phyloP scores from a whole-genome alignment of 1,140 invertebrate species.

The Tetramorium simillimum region DNA sequence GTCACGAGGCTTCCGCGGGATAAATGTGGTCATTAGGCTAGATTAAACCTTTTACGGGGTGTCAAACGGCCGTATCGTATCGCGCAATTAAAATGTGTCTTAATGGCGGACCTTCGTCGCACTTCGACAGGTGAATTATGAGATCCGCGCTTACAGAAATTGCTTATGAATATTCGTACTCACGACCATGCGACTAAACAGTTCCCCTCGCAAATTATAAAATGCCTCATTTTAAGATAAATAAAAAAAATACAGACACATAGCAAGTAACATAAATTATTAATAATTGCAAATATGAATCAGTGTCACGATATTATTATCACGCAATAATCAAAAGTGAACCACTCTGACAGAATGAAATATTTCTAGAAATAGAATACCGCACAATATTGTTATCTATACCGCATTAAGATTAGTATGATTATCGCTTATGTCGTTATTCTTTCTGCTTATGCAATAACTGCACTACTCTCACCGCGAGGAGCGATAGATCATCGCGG shows the following conservation, averaged over 20 bases:
- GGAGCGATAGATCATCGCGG: slow-evolving; percentile 41
- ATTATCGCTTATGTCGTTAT: not conserved
- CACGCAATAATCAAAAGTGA: not conserved
- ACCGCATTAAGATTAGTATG: slow-evolving; percentile 7
- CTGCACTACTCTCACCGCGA: not conserved
- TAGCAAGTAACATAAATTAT: slow-evolving; percentile 11
- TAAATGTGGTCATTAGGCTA: slow-evolving; percentile 71
- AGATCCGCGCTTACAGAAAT: slow-evolving; percentile 1
- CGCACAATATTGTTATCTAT: not conserved
- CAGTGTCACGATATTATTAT: not conserved
- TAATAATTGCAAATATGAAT: slow-evolving; percentile 9
- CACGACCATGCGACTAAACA: not conserved
- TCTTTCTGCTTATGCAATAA: slow-evolving; percentile 44
- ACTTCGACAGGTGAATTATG: slow-evolving; percentile 48
- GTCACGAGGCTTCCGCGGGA: slow-evolving; percentile 48
- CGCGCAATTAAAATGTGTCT: slow-evolving; percentile 72
- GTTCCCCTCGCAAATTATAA: not conserved
- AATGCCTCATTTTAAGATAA: not conserved
- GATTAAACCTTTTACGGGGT: slow-evolving; percentile 79
- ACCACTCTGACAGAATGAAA: not conserved
- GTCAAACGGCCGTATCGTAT: slow-evolving; percentile 70
- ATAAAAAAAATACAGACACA: not conserved
- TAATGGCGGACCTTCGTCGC: slow-evolving; percentile 30
- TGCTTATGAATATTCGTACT: slow-evolving; percentile 55
- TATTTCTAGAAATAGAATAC: not conserved